Conservation (phyloP, 2,797 vertebrate species). For the Mus caroli region DNA sequence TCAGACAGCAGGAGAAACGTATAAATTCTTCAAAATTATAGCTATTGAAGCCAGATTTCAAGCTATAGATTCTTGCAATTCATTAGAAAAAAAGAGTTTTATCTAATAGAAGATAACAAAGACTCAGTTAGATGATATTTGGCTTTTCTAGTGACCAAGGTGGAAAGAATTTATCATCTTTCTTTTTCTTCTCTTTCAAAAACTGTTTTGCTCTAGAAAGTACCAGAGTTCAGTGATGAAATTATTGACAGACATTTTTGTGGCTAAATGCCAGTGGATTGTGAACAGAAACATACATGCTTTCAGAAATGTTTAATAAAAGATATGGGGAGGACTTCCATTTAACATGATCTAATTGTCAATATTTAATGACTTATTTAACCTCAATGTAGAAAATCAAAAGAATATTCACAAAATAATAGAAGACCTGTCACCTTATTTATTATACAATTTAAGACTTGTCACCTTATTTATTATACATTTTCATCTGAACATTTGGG, state of each 20-base stretch:
- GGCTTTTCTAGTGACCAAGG: not conserved
- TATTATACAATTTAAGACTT: not conserved
- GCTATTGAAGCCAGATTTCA: not conserved
- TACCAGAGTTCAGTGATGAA: not conserved
- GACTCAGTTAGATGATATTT: not conserved
- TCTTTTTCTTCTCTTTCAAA: not conserved
- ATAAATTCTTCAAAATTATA: not conserved
- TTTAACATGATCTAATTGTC: not conserved
- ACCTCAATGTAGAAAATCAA: not conserved
- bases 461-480: not conserved
- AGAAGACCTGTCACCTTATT: not conserved
- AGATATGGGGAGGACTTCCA: not conserved
- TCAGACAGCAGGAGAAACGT: not conserved
- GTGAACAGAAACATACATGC: not conserved
- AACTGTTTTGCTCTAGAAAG: not conserved
- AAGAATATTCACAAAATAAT: not conserved
- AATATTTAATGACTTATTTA: not conserved
- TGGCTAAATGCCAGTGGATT: not conserved
- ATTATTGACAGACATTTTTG: not conserved
- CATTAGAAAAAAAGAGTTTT: not conserved
- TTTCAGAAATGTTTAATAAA: not conserved
- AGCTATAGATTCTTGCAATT: not conserved
- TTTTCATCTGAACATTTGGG: not conserved
- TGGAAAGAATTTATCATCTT: not conserved
- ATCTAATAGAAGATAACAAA: not conserved